A percentile compares a stretch with the other conserved stretches of the same genome.
Evolutionary conservation across 2,113 vertebrate species (phyloP).

Genomic region (Neolamprologus tretocephalus): DNA sequence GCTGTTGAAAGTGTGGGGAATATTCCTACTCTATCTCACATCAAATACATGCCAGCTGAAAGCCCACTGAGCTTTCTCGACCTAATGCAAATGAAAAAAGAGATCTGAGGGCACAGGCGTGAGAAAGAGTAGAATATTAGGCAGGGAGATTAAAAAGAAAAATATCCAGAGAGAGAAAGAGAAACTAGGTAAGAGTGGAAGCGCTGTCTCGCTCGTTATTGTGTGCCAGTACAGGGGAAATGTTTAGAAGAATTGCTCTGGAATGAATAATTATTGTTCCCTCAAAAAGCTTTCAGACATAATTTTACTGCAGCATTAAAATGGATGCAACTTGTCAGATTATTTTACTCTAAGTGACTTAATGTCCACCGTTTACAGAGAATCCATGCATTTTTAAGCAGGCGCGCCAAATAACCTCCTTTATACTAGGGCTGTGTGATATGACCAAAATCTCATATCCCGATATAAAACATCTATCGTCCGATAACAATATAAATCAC

Average conservation of each 20-base stretch:
- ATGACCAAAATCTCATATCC: not conserved
- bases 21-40: not conserved
- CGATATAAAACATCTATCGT: not conserved
- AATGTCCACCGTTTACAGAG: not conserved
- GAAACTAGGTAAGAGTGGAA: not conserved
- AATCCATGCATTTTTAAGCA: constrained; percentile 17
- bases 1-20: not conserved
- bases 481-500: not conserved
- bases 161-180: not conserved
- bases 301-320: constrained; percentile 5
- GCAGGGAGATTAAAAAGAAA: not conserved
- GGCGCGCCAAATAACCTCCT: not conserved
- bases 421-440: not conserved
- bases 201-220: not conserved
- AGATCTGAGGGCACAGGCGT: not conserved
- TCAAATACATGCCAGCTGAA: constrained; percentile 4
- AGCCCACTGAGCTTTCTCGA: not conserved
- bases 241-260: not conserved
- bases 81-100: not conserved
- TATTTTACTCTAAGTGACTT: not conserved
- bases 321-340: constrained; percentile 1
- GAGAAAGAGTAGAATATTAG: not conserved
- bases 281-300: constrained; percentile 10
- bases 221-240: not conserved
- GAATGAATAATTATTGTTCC: not conserved